Base-by-base conservation (phyloP, 2,113 vertebrate species). In the Indicator maculatus region DNA sequence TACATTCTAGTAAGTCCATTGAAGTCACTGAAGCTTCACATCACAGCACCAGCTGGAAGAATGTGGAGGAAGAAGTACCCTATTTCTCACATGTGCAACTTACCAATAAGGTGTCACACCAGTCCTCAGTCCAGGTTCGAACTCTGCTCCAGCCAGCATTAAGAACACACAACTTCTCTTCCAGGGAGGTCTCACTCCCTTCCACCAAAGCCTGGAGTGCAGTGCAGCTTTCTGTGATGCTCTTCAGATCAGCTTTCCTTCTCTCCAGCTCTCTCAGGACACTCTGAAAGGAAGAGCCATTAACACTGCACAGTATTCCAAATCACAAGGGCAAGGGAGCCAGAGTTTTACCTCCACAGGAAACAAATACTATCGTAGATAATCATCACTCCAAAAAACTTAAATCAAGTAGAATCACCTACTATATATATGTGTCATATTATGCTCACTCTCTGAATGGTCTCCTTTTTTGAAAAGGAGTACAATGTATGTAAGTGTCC, bases 91-190 rank as follows among this genome's bases (percentile, higher is more conserved):
- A 5, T 5, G 1, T 3, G 5, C 12, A 59, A 76, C 97, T 69
- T 96, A 99, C 99, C 98, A 99, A 95, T 75, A 99, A 95, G 4
- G 98, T 98, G 19, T 97, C 98, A 45, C 98, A 98, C 99, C 99
- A 99, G 87, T 99, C 99, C 93, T 99, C 99, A 0, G 98, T 98
- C 98, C 98, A 98, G 26, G 98, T 99, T 50, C 98, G 98, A 13
- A 99, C 98, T 7, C 98, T 97, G 69, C 98, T 98, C 98, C 98
- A 99, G 45, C 98, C 97, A 38, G 99, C 98, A 12, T 98, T 99
- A 7, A 99, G 98, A 30, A 98, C 95, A 44, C 98, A 98, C 10
- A 99, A 97, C 72, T 97, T 98, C 72, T 99, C 98, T 75, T 99
- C 98, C 66, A 99, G 92, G 50, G 97, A 88, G n/a, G 95, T 58